Evolutionary conservation across 1,140 invertebrate species (phyloP).

Genomic region (Marisa cornuarietis): DNA sequence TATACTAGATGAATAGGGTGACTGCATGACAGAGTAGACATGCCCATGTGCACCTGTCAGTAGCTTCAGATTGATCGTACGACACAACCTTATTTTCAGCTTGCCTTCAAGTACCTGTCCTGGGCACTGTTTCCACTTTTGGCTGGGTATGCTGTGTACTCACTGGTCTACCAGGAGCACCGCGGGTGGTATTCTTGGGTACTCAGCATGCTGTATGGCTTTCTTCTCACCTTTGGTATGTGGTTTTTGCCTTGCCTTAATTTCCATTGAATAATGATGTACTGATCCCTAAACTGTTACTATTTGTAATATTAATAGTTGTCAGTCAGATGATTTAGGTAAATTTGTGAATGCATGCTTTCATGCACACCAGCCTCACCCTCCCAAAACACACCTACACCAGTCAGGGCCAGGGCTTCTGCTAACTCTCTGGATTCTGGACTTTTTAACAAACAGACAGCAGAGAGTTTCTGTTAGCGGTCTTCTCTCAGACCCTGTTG

Average conservation of each 20-base stretch:
- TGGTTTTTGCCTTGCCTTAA: slow-evolving; percentile 34
- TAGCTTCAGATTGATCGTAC: too few relatives aligned
- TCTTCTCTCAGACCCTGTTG: too few relatives aligned
- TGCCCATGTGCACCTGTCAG: too few relatives aligned
- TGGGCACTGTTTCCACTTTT: slow-evolving; percentile 95
- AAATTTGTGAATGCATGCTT: not conserved
- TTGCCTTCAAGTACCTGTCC: slow-evolving; percentile 95
- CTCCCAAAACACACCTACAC: not conserved
- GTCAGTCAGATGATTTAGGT: too few relatives aligned
- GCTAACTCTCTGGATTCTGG: too few relatives aligned
- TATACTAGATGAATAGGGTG: too few relatives aligned
- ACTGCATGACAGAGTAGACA: too few relatives aligned
- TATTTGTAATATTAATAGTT: not conserved
- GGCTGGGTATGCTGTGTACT: slow-evolving; percentile 92
- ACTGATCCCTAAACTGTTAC: not conserved
- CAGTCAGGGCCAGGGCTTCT: too few relatives aligned
- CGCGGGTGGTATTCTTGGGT: slow-evolving; percentile 96
- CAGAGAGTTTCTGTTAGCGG: too few relatives aligned
- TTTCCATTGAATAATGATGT: not conserved
- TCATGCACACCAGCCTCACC: too few relatives aligned
- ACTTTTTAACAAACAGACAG: too few relatives aligned
- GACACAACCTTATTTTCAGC: slow-evolving; percentile 52
- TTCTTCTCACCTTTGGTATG: slow-evolving; percentile 93
- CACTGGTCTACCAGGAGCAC: slow-evolving; percentile 96
- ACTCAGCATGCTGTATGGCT: slow-evolving; percentile 95